Percentiles rank a stretch among this genome's conserved stretches.
Conservation (phyloP, 2,888 invertebrate genomes). For the Acronicta leporina region DNA sequence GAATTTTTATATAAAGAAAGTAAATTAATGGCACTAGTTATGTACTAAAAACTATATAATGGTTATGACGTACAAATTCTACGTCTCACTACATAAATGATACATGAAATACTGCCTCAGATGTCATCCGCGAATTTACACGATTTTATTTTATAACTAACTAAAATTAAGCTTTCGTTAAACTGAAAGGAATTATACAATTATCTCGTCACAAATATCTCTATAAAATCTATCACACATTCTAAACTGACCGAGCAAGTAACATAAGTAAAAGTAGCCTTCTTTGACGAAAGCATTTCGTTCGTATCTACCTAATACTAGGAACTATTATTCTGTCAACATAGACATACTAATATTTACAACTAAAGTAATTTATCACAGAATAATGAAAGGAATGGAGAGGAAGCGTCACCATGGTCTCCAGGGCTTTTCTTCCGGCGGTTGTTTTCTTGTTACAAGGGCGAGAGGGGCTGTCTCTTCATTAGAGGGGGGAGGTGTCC, state of each 20-base stretch:
- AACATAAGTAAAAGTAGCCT: slow-evolving; percentile 49
- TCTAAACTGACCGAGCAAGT: slow-evolving; percentile 67
- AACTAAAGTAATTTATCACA: slow-evolving; percentile 63
- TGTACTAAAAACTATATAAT: slow-evolving; percentile 61
- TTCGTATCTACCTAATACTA: slow-evolving; percentile 55
- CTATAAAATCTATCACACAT: slow-evolving; percentile 54
- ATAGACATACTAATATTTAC: slow-evolving; percentile 56
- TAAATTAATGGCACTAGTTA: slow-evolving; percentile 71
- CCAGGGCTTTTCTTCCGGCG: slow-evolving; percentile 93
- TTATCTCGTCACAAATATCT: slow-evolving; percentile 32
- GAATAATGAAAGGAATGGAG: slow-evolving; percentile 64
- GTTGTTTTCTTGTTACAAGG: slow-evolving; percentile 91
- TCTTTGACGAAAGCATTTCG: slow-evolving; percentile 24
- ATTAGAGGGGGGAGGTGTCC: slow-evolving; percentile 76
- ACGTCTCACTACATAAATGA: slow-evolving; percentile 59
- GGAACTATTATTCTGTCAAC: slow-evolving; percentile 74
- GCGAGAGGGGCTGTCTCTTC: slow-evolving; percentile 90
- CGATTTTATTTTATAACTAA: slow-evolving; percentile 48
- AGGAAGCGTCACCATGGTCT: slow-evolving; percentile 92
- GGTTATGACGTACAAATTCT: slow-evolving; percentile 55
- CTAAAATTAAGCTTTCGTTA: slow-evolving; percentile 38
- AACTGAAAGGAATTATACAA: slow-evolving; percentile 39
- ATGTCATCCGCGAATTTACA: slow-evolving; percentile 83
- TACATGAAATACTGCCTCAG: slow-evolving; percentile 87
- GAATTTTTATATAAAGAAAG: slow-evolving; percentile 34